Evolutionary conservation across 1,140 invertebrate species (phyloP).

Genomic region (Samia ricini): DNA sequence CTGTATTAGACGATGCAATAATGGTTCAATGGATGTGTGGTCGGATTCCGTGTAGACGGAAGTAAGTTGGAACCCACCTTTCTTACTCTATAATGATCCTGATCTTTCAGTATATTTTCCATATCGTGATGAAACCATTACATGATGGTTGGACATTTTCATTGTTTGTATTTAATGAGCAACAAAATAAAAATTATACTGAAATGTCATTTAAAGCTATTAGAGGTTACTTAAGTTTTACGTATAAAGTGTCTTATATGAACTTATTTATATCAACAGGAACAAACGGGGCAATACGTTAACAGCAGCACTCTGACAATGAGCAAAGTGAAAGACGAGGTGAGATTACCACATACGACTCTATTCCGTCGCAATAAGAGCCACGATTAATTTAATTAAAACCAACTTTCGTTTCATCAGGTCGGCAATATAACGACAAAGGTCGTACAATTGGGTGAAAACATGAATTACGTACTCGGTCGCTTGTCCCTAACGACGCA

Average conservation of each 20-base stretch:
- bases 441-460: conserved; percentile 89
- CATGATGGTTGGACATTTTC: no score
- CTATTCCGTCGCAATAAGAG: conserved; percentile 14
- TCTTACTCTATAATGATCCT: no score
- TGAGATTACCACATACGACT: conserved; percentile 45
- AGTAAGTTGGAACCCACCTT: no score
- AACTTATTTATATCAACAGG: conserved; percentile 68
- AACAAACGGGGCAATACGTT: conserved; percentile 88
- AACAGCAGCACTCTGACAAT: conserved; percentile 90
- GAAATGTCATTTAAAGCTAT: no score
- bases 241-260: not conserved
- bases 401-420: conserved; percentile 52
- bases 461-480: conserved; percentile 91
- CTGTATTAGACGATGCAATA: no score
- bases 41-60: no score
- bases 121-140: no score
- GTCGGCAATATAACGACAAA: conserved; percentile 87
- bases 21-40: no score
- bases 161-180: no score
- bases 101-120: no score
- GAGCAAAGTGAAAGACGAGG: conserved; percentile 89
- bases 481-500: conserved; percentile 88
- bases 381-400: conserved; percentile 11
- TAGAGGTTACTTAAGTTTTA: no score
- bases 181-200: no score